Conservation (phyloP, 1,140 invertebrate species). For the Holotrichia oblita region DNA sequence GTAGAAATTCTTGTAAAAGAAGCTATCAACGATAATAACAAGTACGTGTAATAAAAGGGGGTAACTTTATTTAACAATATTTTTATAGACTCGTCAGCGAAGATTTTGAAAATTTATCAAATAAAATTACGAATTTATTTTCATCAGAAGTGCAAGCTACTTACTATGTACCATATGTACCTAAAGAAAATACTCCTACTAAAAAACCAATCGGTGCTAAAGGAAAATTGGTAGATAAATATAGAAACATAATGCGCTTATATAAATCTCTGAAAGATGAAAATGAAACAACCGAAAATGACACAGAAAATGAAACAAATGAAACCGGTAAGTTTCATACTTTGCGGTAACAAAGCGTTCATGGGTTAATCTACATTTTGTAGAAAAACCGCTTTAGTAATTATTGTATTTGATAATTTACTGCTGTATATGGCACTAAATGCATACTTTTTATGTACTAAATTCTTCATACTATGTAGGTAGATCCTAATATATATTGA, state of each 20-base stretch:
- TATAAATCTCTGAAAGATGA: background rate
- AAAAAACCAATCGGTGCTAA: conserved; percentile 21
- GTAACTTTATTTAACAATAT: background rate
- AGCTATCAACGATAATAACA: background rate
- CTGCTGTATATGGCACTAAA: too few relatives aligned
- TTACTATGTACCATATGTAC: conserved; percentile 28
- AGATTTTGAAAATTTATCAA: conserved; percentile 32
- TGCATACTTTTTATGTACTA: too few relatives aligned
- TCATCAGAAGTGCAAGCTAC: background rate
- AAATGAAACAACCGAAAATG: background rate
- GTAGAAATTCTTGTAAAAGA: background rate
- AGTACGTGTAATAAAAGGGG: background rate
- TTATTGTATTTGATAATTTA: too few relatives aligned
- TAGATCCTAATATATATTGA: too few relatives aligned
- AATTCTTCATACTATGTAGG: too few relatives aligned
- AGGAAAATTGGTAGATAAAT: conserved; percentile 39
- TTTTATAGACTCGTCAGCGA: too few relatives aligned
- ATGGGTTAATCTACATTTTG: too few relatives aligned
- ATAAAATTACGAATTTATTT: conserved; percentile 23
- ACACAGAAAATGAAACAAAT: background rate
- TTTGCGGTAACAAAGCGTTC: background rate
- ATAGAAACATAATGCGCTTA: conserved; percentile 7
- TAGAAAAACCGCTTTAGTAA: too few relatives aligned
- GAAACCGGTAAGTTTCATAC: background rate
- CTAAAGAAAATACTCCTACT: conserved; percentile 15